Percentiles rank a stretch among this genome's conserved stretches.
Conservation (phyloP, 2,113 vertebrate genomes). For the Camelus bactrianus region DNA sequence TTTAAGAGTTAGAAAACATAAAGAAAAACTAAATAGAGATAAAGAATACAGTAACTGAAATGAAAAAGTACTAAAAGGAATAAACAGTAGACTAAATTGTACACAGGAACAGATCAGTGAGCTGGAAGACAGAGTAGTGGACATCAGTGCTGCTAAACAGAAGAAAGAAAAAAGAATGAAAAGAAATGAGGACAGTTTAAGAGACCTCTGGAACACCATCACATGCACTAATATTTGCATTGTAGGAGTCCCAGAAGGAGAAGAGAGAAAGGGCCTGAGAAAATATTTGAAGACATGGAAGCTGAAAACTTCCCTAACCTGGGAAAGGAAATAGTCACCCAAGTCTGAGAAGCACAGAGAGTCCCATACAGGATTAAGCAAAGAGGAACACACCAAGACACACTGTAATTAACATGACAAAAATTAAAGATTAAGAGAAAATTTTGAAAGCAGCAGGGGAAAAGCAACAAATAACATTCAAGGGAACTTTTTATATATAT, state of each 20-base stretch:
- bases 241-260: background rate
- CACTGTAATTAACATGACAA: background rate
- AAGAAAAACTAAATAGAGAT: background rate
- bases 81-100: background rate
- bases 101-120: background rate
- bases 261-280: no score
- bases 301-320: background rate
- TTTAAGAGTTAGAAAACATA: background rate
- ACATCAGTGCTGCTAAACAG: background rate
- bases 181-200: background rate
- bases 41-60: background rate
- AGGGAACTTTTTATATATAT: background rate
- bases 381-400: background rate
- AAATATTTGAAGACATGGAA: background rate
- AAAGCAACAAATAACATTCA: background rate
- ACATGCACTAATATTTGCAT: background rate
- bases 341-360: background rate
- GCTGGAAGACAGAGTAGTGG: background rate
- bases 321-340: background rate
- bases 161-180: background rate
- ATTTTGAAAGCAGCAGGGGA: background rate
- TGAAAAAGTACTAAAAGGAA: background rate
- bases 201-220: background rate
- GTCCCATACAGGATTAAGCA: background rate
- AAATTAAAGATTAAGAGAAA: background rate